Evolutionary conservation across 37 sponge, comb jelly and placozoan genomes (phyloP), one percentile per base, ranked within the genome.

Genomic region (Beroe forskalii): DNA sequence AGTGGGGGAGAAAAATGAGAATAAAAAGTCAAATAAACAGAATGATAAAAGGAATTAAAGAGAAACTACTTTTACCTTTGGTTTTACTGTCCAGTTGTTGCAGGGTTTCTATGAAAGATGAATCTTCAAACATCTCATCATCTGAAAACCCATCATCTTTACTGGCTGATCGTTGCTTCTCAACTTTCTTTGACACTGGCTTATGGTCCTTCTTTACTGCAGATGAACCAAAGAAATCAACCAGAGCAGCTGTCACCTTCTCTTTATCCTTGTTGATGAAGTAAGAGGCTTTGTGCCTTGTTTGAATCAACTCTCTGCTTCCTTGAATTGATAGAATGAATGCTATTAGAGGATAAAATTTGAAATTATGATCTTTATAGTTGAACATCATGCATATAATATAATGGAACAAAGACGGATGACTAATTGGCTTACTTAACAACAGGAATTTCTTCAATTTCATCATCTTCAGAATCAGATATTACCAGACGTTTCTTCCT

Each of bases 391-490:
- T n/a, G n/a, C n/a, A n/a, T n/a, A n/a, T n/a, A n/a, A n/a, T n/a
- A n/a, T n/a, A n/a, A n/a, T n/a, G n/a, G n/a, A n/a, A n/a, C n/a
- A n/a, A n/a, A n/a, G n/a, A n/a, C n/a, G n/a, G n/a, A n/a, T n/a
- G n/a, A n/a, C n/a, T n/a, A n/a, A n/a, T n/a, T n/a, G n/a, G 25
- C 31, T 64, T 64, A 64, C 66, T 64, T 64, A 27, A 22, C 66
- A 28, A 80, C 86, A 30, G 86, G 86, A 43, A 80, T 39, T 43
- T 80, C 86, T n/a, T n/a, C 28, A 30, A 80, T 80, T 23, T 80
- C 86, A 80, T 80, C 86, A 44, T 80, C 86, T 12, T 80, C 86
- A 28, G 86, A 80, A 43, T 80, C 86, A 80, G 86, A 80, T 8
- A 80, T 80, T 19, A 80, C 55, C 55, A 80, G 40, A n/a, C 86